Evolutionary conservation across 2,113 vertebrate genomes (phyloP).

Genomic region (Mohoua ochrocephala): DNA sequence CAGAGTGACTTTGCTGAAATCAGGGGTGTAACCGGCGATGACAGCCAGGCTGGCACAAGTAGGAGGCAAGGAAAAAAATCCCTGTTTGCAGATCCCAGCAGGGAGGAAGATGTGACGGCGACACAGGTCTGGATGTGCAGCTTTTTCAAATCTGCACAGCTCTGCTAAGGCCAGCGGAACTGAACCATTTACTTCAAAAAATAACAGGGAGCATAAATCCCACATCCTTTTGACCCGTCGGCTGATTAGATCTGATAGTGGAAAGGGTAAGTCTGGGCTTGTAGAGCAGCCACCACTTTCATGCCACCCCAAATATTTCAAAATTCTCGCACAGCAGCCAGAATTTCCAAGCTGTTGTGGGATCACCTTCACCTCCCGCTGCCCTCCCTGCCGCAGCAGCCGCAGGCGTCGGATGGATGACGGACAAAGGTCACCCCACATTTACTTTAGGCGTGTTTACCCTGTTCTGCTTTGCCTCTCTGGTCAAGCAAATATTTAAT

Average conservation of each 20-base stretch:
- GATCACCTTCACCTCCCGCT: background rate
- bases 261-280: background rate
- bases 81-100: background rate
- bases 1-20: background rate
- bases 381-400: background rate
- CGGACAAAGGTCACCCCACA: conserved; percentile 38
- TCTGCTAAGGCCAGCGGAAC: fast-evolving
- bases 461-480: conserved; percentile 34
- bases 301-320: background rate
- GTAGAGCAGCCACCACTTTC: background rate
- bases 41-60: background rate
- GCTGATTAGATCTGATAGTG: background rate
- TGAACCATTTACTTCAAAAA: background rate
- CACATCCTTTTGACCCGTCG: background rate
- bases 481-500: conserved; percentile 68
- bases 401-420: background rate
- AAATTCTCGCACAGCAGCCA: background rate
- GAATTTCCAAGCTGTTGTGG: background rate
- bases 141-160: background rate
- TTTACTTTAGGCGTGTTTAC: conserved; percentile 51
- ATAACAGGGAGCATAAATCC: background rate
- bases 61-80: background rate
- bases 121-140: background rate
- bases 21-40: background rate
- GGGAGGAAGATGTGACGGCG: background rate